Percentiles rank a stretch among this genome's conserved stretches.
phyloP scores from a whole-genome alignment of 2,113 vertebrate species.

The Atractosteus spatula region DNA sequence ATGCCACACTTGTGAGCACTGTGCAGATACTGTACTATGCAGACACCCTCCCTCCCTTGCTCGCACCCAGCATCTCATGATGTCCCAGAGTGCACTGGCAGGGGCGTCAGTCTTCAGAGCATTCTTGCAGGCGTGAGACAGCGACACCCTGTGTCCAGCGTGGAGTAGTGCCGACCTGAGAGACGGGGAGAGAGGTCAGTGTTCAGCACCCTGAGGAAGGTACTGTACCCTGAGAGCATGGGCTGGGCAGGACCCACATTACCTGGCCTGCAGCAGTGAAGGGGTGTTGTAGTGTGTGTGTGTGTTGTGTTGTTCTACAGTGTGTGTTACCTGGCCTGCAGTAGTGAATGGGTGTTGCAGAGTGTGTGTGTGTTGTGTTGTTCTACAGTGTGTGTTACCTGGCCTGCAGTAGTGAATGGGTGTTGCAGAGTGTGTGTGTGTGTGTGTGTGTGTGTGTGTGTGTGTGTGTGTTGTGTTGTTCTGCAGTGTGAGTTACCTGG shows the following conservation, averaged over 20 bases:
- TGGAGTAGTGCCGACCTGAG: slow-evolving; percentile 83
- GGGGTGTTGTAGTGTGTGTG: neutral
- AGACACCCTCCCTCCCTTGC: no score
- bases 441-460: neutral
- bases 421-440: neutral
- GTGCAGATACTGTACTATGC: no score
- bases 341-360: neutral
- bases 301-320: neutral
- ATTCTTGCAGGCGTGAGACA: slow-evolving; percentile 87
- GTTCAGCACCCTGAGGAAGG: neutral
- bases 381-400: neutral
- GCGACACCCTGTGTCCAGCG: slow-evolving; percentile 80
- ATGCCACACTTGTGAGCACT: no score
- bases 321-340: neutral
- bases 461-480: slow-evolving; percentile 2
- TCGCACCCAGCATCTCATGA: slow-evolving; percentile 90
- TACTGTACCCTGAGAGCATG: neutral
- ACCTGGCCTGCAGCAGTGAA: neutral
- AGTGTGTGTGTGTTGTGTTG: neutral
- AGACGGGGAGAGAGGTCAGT: neutral
- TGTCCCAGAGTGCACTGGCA: slow-evolving; percentile 74
- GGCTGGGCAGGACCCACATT: no score
- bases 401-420: neutral
- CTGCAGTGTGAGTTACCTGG: slow-evolving; percentile 61
- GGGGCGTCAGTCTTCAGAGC: slow-evolving; percentile 80